These are phyloP conservation scores for Conopomorpha cramerella DNA, from an alignment of 1,140 invertebrate genomes.

Conservation along the genomic window DNA sequence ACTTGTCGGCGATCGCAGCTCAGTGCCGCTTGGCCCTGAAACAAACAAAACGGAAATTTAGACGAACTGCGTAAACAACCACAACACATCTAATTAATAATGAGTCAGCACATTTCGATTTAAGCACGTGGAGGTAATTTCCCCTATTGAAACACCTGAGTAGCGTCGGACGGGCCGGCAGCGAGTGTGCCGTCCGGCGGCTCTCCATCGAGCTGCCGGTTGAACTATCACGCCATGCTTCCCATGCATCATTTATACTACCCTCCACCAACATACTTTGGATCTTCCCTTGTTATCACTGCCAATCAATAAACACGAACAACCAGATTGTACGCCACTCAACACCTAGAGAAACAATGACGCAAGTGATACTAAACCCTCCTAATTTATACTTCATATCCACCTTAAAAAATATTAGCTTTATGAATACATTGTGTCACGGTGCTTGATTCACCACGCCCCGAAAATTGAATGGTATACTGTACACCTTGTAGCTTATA, in stretches of 20 bases:
- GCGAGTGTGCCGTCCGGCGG: too few relatives aligned
- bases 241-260: constrained; percentile 58
- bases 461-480: constrained; percentile 56
- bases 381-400: constrained; percentile 51
- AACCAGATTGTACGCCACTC: too few relatives aligned
- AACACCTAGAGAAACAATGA: too few relatives aligned
- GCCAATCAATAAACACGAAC: too few relatives aligned
- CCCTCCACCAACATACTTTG: constrained; percentile 55
- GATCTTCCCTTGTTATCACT: constrained; percentile 46
- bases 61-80: too few relatives aligned
- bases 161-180: too few relatives aligned
- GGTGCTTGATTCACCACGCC: constrained; percentile 57
- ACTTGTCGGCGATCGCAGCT: constrained; percentile 53
- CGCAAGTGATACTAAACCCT: constrained; percentile 31
- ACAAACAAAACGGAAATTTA: constrained; percentile 20
- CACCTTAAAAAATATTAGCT: constrained; percentile 42
- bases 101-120: too few relatives aligned
- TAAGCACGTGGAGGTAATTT: too few relatives aligned
- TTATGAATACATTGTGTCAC: constrained; percentile 56
- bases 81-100: too few relatives aligned
- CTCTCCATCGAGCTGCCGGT: constrained; percentile 17
- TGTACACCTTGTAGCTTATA: constrained; percentile 45
- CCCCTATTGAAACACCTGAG: too few relatives aligned
- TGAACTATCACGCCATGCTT: constrained; percentile 57
- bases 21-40: constrained; percentile 55